Base-by-base conservation (phyloP, 2,113 vertebrate species). In the Lipophrys pholis region DNA sequence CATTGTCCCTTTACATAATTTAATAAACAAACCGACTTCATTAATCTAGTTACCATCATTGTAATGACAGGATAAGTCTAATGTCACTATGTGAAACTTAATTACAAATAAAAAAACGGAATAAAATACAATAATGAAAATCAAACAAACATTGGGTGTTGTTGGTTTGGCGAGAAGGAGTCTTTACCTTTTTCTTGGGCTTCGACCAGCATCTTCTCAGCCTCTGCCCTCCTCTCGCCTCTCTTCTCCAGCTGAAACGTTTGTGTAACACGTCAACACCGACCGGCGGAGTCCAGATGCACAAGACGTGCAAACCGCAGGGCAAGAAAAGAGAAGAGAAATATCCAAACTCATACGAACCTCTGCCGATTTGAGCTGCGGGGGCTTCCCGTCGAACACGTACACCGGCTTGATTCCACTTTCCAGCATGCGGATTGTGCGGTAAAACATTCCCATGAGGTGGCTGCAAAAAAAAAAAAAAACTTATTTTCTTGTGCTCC, bases 381-480 rank as follows among this genome's bases (percentile, higher is more conserved):
- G 97, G 0, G 98, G 96, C 41, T 99, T 99, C 52, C 98, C 98
- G 0, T 99, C 98, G 0, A 99, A 99, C 73, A 99, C 95, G 0
- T 98, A 99, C 8, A 97, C 96, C 0, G 97, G 97, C 80, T 98
- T 99, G 89, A 99, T 98, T 61, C 98, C 97, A 0, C 95, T 94
- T 87, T 99, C 97, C 82, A 99, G 84, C 96, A 99, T 99, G 80
- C 97, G 96, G 80, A 99, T 96, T 55, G 97, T 99, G 36, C 97
- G 95, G 91, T 99, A 99, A 91, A 99, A 99, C 96, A 99, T 96
- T 36, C 98, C 97, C 97, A 99, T 95, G 14, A 99, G 90, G 90
- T 99, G 97, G 89, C 98, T 95, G 81, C 0, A 5, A 12, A 80
- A 14, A 35, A 65, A 42, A 62, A 8, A 0, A 42, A 5, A 21